phyloP scores from a whole-genome alignment of 2,113 vertebrate genomes.

The Neodontobutis hainanensis region DNA sequence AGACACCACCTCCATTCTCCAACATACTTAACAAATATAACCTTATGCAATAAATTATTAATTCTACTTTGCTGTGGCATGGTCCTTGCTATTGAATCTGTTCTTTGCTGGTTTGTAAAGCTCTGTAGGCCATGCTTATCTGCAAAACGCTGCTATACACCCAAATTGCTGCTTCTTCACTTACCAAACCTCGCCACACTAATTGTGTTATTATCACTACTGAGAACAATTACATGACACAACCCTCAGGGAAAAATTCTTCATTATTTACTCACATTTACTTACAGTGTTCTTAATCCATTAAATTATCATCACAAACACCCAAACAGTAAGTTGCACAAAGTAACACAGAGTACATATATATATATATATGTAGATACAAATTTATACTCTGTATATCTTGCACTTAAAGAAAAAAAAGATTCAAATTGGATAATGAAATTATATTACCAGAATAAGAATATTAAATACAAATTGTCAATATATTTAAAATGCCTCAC shows the following conservation, averaged over 20 bases:
- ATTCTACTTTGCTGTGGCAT: no score
- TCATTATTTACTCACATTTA: conserved; percentile 39
- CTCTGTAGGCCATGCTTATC: conserved; percentile 17
- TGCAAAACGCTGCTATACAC: background rate
- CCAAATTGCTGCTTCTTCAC: conserved; percentile 12
- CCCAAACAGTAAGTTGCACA: conserved; percentile 1
- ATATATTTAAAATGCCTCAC: no score
- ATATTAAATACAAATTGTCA: background rate
- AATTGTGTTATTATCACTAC: background rate
- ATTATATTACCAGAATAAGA: background rate
- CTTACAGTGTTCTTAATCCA: conserved; percentile 10
- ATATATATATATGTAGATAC: background rate
- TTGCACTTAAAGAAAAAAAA: no score
- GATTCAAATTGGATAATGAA: background rate
- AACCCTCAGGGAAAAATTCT: background rate
- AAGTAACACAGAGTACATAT: background rate
- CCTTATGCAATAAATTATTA: no score
- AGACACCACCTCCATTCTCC: no score
- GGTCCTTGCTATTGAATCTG: background rate
- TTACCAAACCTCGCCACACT: background rate
- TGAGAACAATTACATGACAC: background rate
- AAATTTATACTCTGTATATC: background rate
- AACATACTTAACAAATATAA: no score
- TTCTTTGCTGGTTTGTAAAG: conserved; percentile 14
- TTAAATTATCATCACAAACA: conserved; percentile 27